A percentile compares a stretch with the other conserved stretches of the same genome.
phyloP scores from a whole-genome alignment of 2,888 invertebrate genomes.

The Branchipolynoe longqiensis region DNA sequence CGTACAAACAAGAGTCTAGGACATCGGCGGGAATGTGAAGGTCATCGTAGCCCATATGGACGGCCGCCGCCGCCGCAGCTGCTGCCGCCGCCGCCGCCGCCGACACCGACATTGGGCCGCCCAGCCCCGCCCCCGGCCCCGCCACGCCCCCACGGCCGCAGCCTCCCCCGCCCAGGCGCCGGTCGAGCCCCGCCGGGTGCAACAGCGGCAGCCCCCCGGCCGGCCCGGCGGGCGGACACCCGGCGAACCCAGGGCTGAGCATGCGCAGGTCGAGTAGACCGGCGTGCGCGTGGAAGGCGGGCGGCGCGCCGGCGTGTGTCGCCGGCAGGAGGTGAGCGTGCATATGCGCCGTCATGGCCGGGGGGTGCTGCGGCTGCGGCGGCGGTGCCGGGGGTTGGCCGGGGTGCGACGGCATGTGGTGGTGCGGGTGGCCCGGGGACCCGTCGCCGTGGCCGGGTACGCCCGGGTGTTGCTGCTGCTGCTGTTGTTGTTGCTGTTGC shows the following conservation, averaged over 20 bases:
- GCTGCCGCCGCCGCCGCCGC: not conserved
- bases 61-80: not conserved
- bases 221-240: not conserved
- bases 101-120: not conserved
- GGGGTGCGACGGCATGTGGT: not conserved
- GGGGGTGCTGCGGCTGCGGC: not conserved
- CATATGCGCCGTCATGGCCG: not conserved
- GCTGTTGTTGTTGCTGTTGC: not conserved
- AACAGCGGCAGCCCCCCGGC: not conserved
- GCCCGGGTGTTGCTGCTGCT: not conserved
- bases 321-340: constrained; percentile 20
- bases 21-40: constrained; percentile 68
- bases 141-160: not conserved
- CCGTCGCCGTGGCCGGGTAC: not conserved
- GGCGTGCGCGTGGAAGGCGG: not conserved
- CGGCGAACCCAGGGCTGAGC: not conserved
- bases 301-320: not conserved
- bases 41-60: not conserved
- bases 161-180: not conserved
- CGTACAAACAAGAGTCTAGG: constrained; percentile 78
- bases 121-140: not conserved
- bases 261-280: constrained; percentile 23
- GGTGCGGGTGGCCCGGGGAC: not conserved
- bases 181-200: no score
- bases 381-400: not conserved